Base-by-base conservation (phyloP, 2,888 invertebrate genomes). In the Blastobasis adustella region DNA sequence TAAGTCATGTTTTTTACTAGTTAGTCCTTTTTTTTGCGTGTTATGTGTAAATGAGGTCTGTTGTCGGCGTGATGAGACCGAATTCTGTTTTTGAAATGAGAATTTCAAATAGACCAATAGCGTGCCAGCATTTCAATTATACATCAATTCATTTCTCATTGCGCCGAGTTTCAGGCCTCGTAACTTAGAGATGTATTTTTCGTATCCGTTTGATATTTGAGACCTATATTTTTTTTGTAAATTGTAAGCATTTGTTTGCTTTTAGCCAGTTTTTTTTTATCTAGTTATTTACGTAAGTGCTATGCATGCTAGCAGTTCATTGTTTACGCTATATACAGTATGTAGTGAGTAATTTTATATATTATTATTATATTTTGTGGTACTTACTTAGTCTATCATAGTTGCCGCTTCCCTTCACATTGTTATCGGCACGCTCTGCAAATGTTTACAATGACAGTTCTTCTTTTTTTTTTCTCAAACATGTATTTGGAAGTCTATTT, bases 201-300 rank as follows among this genome's bases (percentile, higher is more conserved):
- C 57, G 55, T 62, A 59, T 59, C 61, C 49, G 59, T 62, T 58
- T 59, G 45, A 59, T 49, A 61, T 69, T 74, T 71, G 71, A 70
- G 59, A 65, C 59, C 62, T 61, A 61, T 61, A 61, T 76, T 79
- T 72, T 59, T 71, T 81, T 82, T 88, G 88, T 88, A 84, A 88
- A 87, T 88, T 88, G 88, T 88, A 88, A 88, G 88, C 88, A 88
- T 88, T 87, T 88, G 88, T 85, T 82, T 84, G 88, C 87, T 87
- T 87, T 63, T 74, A 79, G 84, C 80, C 82, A 76, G 71, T 65
- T 71, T 71, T 70, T 68, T 69, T 68, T 69, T 65, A 59, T 60
- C 60, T 67, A 65, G 69, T 63, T 72, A 70, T 44, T 45, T 67
- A 68, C 61, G 67, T 79, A 76, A 79, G 77, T 67, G 82, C 85